phyloP scores from a whole-genome alignment of 2,113 vertebrate genomes.

The Hepsetus odoe region DNA sequence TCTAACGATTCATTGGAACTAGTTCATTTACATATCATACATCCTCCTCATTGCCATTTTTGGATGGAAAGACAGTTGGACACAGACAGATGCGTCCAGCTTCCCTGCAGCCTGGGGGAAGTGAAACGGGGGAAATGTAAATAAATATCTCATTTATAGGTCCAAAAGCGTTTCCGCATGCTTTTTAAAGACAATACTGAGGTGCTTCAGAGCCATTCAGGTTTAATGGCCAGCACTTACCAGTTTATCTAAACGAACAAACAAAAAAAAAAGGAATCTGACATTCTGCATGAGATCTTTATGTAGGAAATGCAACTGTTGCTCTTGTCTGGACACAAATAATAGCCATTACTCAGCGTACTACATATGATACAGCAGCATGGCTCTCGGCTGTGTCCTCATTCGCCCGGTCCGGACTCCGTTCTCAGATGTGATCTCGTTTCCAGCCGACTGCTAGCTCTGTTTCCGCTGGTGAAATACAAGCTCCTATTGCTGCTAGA shows the following conservation, averaged over 20 bases:
- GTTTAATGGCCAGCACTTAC: background rate
- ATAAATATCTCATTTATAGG: background rate
- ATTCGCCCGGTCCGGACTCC: background rate
- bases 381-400: slow-evolving; percentile 7
- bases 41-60: too few species aligned
- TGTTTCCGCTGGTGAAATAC: slow-evolving; percentile 31
- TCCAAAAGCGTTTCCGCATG: background rate
- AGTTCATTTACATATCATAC: too few species aligned
- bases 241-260: background rate
- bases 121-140: background rate
- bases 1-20: too few species aligned
- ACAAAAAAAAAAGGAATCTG: background rate
- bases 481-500: background rate
- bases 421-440: background rate
- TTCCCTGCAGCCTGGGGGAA: background rate
- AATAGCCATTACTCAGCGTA: slow-evolving; percentile 7
- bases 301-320: background rate
- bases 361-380: slow-evolving; percentile 1
- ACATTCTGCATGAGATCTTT: slow-evolving; percentile 1
- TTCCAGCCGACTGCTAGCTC: background rate
- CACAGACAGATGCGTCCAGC: background rate
- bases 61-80: too few species aligned
- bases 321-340: background rate
- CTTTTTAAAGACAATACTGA: background rate
- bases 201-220: background rate